Evolutionary conservation across 2,797 vertebrate species (phyloP), one percentile per base, ranked within the genome.

Genomic region (Mormyrops boulengeri): DNA sequence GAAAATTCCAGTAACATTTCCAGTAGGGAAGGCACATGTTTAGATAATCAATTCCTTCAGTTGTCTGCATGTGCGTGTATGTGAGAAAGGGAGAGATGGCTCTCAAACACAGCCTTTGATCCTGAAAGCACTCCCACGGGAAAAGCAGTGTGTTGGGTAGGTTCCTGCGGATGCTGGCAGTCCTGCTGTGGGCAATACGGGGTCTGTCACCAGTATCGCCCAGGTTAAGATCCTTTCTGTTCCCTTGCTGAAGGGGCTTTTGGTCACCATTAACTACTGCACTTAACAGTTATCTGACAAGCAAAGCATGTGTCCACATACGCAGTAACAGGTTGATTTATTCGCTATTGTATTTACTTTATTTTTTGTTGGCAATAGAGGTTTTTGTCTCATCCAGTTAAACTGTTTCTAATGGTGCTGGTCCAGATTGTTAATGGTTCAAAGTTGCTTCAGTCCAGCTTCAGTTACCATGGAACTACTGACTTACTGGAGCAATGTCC

Each of bases 1-100:
- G 84, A 85, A 85, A 50, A 26, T 50, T 85, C 9, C 84, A 50
- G 84, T 50, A 34, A 50, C 52, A 85, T 85, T 52, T 85, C 84
- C 84, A 85, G 84, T 85, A 53, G 49, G 22, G 84, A 85, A 82
- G 41, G 77, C 77, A 85, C 84, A 52, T 85, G 84, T 85, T 85
- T 85, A 85, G 84, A 52, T 53, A 85, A 85, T 85, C 84, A 85
- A 85, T 52, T 85, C 84, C 84, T 85, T 85, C 22, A 85, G 49
- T 52, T 52, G 49, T 85, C 11, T 50, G 49, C 34, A 22, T 85
- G 49, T 85, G 49, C 11, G 49, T 85, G 47, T 85, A 17, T 82
- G 77, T 44, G 47, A 14, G 49, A n/a, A 85, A 26, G 49, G n/a
- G n/a, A 12, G 84, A 50, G 19, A 53, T 85, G 44, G 47, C 49